Evolutionary conservation across 2,888 invertebrate genomes (phyloP).

Genomic region (Tetanocera ferruginea): DNA sequence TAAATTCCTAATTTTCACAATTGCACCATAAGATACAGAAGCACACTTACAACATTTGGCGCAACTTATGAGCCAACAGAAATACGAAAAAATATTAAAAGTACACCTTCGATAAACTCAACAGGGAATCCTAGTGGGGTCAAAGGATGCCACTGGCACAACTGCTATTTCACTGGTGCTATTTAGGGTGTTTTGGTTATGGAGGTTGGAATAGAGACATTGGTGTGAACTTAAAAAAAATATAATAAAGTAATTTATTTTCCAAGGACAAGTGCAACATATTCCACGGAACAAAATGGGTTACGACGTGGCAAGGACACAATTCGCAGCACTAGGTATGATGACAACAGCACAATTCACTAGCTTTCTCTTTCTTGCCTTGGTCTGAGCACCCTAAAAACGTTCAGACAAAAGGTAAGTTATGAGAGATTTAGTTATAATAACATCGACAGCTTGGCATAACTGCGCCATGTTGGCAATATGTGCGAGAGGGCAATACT

Average conservation of each 20-base stretch:
- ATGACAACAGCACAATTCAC: not conserved
- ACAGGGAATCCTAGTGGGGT: constrained; percentile 19
- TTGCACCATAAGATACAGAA: not conserved
- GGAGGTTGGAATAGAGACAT: not conserved
- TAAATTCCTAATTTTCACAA: constrained; percentile 30
- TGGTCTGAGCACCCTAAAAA: not conserved
- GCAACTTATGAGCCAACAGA: not conserved
- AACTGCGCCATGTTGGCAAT: constrained; percentile 48
- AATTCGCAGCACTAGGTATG: not conserved
- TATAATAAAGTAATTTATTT: constrained; percentile 38
- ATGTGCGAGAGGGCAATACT: not conserved
- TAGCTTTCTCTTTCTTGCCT: not conserved
- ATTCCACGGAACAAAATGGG: constrained; percentile 41
- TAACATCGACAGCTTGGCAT: constrained; percentile 67
- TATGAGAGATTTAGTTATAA: constrained; percentile 69
- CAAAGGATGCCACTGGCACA: constrained; percentile 3
- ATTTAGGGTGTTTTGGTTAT: constrained; percentile 15
- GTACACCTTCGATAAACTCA: not conserved
- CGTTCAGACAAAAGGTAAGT: constrained; percentile 42
- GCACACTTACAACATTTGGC: constrained; percentile 9
- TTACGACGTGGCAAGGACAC: constrained; percentile 1
- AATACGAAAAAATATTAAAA: not conserved
- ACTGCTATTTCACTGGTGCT: constrained; percentile 21
- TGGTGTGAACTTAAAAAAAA: not conserved
- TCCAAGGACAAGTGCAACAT: constrained; percentile 44